A percentile compares a stretch with the other conserved stretches of the same genome.
These are phyloP conservation scores for Cheilosia soror DNA, from an alignment of 2,888 invertebrate species.

Conservation along the genomic window DNA sequence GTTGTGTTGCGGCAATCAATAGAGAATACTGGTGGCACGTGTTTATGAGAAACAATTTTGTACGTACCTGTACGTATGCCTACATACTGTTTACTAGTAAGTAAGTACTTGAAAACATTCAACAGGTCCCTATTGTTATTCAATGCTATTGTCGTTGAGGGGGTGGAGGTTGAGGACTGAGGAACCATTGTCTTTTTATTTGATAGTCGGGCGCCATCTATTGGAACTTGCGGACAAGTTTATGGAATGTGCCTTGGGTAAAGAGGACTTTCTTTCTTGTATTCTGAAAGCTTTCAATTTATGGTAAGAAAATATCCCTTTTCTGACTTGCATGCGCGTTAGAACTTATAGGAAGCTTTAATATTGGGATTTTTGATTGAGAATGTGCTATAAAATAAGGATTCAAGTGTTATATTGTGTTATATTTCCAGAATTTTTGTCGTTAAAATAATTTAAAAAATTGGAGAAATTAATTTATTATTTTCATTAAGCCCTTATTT, in stretches of 20 bases:
- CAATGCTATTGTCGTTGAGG: background rate
- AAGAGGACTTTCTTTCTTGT: background rate
- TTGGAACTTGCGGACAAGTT: background rate
- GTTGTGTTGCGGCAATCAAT: conserved; percentile 16
- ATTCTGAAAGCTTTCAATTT: conserved; percentile 39
- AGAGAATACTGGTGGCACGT: background rate
- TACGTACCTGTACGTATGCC: background rate
- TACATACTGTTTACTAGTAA: background rate
- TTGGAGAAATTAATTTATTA: too few species aligned
- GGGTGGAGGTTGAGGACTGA: too few species aligned
- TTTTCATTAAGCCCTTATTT: too few species aligned
- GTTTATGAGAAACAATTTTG: background rate
- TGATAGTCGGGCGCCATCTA: conserved; percentile 38
- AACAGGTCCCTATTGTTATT: background rate
- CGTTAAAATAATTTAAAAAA: too few species aligned
- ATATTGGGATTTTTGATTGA: conserved; percentile 45
- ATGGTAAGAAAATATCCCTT: conserved; percentile 31
- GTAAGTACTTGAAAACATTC: background rate
- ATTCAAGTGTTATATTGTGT: background rate
- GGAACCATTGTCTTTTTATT: too few species aligned
- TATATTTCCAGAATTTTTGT: too few species aligned
- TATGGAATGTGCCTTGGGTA: background rate
- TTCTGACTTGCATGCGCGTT: conserved; percentile 35
- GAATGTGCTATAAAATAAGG: background rate
- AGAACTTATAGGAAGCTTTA: conserved; percentile 23